These are phyloP conservation scores for Leptothorax acervorum DNA, from an alignment of 2,888 invertebrate genomes.

Conservation along the genomic window DNA sequence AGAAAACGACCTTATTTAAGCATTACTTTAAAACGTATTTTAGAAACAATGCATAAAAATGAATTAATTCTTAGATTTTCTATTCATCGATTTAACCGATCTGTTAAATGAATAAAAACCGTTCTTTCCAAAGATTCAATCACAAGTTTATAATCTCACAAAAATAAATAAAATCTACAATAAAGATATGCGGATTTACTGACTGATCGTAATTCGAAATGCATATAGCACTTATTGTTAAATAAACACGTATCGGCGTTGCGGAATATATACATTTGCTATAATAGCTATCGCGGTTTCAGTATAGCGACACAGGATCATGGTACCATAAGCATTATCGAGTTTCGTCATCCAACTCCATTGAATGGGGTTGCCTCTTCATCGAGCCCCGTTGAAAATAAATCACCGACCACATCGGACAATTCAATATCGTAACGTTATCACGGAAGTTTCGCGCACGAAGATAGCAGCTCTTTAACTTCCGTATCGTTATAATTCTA, in stretches of 20 bases:
- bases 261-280: constrained; percentile 64
- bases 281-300: constrained; percentile 53
- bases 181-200: neutral
- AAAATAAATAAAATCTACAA: neutral
- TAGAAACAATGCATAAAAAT: neutral
- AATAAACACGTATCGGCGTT: constrained; percentile 61
- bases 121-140: neutral
- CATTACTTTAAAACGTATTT: neutral
- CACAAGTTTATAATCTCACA: neutral
- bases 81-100: neutral
- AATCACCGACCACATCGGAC: constrained; percentile 23
- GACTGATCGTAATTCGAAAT: constrained; percentile 14
- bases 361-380: constrained; percentile 7
- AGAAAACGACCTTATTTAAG: neutral
- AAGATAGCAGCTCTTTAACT: constrained; percentile 18
- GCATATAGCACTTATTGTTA: neutral
- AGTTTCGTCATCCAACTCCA: constrained; percentile 42
- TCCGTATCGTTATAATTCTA: constrained; percentile 6
- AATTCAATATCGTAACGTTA: constrained; percentile 8
- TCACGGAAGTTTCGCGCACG: neutral
- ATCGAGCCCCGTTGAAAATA: constrained; percentile 27
- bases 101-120: neutral
- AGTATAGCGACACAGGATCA: constrained; percentile 53
- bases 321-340: constrained; percentile 60
- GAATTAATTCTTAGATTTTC: neutral